Evolutionary conservation across 2,113 vertebrate species (phyloP), one percentile per base, ranked within the genome.

Genomic region (Mellivora capensis): DNA sequence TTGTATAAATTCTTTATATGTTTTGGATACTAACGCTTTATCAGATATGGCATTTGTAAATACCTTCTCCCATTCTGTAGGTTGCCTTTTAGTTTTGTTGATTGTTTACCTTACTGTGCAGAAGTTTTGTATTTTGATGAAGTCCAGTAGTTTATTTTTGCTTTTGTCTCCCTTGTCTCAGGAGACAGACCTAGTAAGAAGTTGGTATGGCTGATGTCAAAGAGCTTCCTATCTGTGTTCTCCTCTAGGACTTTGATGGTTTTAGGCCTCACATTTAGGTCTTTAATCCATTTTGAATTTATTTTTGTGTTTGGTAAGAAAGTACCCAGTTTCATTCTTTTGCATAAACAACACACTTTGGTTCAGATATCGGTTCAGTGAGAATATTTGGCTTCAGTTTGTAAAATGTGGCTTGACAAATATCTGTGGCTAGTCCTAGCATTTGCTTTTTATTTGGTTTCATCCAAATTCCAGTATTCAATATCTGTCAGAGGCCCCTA

Each of bases 331-430:
- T 47, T 47, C 72, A 76, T 76, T 47, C 25, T 76, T 44, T 76
- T 29, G 25, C 25, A 76, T 47, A 25, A 76, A 47, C 10, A 91
- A 84, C 29, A 94, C 93, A 80, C 29, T 77, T 90, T 80, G 59
- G 52, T 61, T 94, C 74, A 84, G 39, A 74, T 94, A 80, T 95
- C 72, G 37, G 76, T 87, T 94, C 81, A 84, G 21, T 94, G 74
- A 95, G 69, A 97, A 87, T 95, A 93, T 87, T 81, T 90, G 37
- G 64, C 37, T 93, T 94, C 42, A 44, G 2, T 71, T 85, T 44
- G 3, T 93, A 34, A 95, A 90, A 23, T 82, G 13, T 31, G 13
- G 15, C 67, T 96, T 93, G 93, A 57, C 9, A 88, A 96, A 44
- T 85, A 37, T 59, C 44, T 82, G 7, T 61, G 52, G 29, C 37